phyloP scores from a whole-genome alignment of 30 jellyfish, hydroid and myxozoan genomes.

The Catostylus mosaicus region DNA sequence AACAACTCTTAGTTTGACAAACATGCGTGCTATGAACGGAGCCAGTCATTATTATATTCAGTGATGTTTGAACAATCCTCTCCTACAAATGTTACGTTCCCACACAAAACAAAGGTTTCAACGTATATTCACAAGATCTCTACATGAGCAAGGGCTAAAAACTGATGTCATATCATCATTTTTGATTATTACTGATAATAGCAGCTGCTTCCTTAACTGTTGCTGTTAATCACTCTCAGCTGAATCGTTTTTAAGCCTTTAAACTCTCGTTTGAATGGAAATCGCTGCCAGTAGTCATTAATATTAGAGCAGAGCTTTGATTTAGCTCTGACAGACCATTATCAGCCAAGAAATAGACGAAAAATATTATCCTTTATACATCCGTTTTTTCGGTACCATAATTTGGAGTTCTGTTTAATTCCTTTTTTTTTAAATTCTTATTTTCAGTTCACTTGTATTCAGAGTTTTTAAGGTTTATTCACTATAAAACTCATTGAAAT shows the following conservation, averaged over 20 bases:
- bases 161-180: conserved; percentile 5
- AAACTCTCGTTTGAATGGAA: neutral
- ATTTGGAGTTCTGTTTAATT: too few relatives aligned
- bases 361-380: too few relatives aligned
- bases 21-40: conserved; percentile 54
- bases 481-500: too few relatives aligned
- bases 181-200: neutral
- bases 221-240: conserved; percentile 1
- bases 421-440: too few relatives aligned
- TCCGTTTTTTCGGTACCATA: too few relatives aligned
- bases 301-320: neutral
- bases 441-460: too few relatives aligned
- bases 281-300: neutral
- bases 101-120: conserved; percentile 49
- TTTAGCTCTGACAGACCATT: too few relatives aligned
- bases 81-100: conserved; percentile 64
- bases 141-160: conserved; percentile 6
- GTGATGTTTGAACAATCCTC: conserved; percentile 53
- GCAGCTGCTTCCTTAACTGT: conserved; percentile 34
- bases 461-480: too few relatives aligned
- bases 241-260: neutral
- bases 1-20: conserved; percentile 55
- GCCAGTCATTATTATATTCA: conserved; percentile 37
- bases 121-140: conserved; percentile 27
- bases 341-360: too few relatives aligned